Base-by-base conservation (phyloP, 2,888 invertebrate species). In the Hirtodrosophila confusa region DNA sequence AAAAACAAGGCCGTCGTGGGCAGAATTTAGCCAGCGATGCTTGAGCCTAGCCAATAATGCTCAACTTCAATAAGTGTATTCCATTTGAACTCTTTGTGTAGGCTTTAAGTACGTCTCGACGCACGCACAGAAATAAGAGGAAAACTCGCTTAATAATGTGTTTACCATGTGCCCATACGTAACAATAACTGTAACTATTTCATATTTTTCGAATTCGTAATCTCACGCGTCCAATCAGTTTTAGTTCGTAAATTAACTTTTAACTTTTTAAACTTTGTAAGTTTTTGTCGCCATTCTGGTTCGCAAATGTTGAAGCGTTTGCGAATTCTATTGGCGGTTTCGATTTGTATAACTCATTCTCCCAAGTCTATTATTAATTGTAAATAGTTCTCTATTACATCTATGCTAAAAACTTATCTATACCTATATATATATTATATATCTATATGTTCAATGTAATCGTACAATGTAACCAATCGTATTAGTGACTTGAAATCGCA, bases 1-100 rank as follows among this genome's bases (percentile, higher is more conserved):
- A 96, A 96, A 93, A 94, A 95, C 84, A 94, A 94, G 91, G 93
- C 94, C 87, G 94, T 94, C 78, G 94, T 96, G 86, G 94, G 96
- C 80, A 88, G 91, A 43, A 89, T 90, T 66, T 90, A 78, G 68
- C 49, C 23, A 35, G 37, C 36, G 10, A 40, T 35, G 31, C 40
- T 63, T 36, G 43, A 56, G 58, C 37, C 41, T 27, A 27, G 39
- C 55, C 29, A 11, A 31, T 29, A 39, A 39, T 45, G 53, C 61
- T 61, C 24, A 55, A 64, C 56, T 57, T 41, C 56, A 50, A 57
- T 41, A 57, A 66, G 53, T 69, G 74, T 82, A 87, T 85, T 87
- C 87, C 80, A 86, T 77, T 65, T 83, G 48, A 61, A 50, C 29
- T 68, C 56, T 54, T 27, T 27, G 35, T 73, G 50, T 50, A 56